Base-by-base conservation (phyloP, 2,797 vertebrate species). In the Sebastolobus altivelis region DNA sequence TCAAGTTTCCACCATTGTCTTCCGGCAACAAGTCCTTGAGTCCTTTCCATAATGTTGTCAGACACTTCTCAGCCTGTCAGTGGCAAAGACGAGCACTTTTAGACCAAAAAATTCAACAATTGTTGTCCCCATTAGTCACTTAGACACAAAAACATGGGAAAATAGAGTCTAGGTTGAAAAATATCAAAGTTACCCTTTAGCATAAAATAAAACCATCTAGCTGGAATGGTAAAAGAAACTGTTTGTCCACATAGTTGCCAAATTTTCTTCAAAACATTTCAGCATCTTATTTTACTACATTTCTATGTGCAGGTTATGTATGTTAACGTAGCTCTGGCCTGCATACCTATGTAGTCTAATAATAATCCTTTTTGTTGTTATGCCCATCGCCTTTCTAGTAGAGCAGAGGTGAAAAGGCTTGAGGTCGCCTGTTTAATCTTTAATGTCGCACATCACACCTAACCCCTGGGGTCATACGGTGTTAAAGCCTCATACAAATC, bases 401-500 rank as follows among this genome's bases (percentile, higher is more conserved):
- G 65, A 82, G 70, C 10, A 75, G 73, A 82, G 78, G 65, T 80
- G 77, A 89, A 88, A 88, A 76, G 72, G 66, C 49, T 40, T 1
- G 2, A 58, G 80, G 82, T 81, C 38, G n/a, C 62, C 82, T 93
- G 80, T 90, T 93, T 86, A 90, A 91, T 92, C 87, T 93, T 93
- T 89, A 91, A 93, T 90, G 80, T 83, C 87, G 72, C 81, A 87
- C 82, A 33, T 84, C 65, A 82, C 72, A 80, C 37, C 70, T 82
- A 71, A 88, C 87, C 90, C 65, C 84, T 46, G 33, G 25, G 86
- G 90, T 91, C 88, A 87, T 56, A 8, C 7, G 12, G 71, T 87
- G 75, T 91, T 88, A 91, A 90, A 86, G 65, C 63, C 80, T 88
- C 85, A 88, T 91, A 89, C 84, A 86, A 89, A 87, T 93, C 80